Evolutionary conservation across 2,888 invertebrate genomes (phyloP), one percentile per base, ranked within the genome.

Genomic region (Lasioglossum oenotherae): DNA sequence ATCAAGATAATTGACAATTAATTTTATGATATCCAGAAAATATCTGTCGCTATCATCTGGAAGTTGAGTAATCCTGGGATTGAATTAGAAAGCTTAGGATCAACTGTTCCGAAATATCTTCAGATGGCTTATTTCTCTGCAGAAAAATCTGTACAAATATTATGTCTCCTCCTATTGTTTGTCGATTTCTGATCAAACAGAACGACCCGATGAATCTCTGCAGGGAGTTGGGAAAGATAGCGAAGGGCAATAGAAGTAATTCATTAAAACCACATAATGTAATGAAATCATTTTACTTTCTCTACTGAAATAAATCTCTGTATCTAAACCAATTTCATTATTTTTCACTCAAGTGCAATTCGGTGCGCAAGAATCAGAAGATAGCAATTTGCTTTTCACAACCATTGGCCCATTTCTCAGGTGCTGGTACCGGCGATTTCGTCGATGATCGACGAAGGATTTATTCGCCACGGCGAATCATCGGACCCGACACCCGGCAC

Each of bases 401-500:
- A 49, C 49, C 49, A 8, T 23, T 16, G 23, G 6, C 8, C 23
- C 49, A 23, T 49, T 49, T 23, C 2, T 8, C 23, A 23, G 23
- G 49, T 49, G 8, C 23, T 8, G 23, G 10, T 60, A 14, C n/a
- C n/a, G 27, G 27, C 60, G 60, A 27, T 60, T 60, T 49, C 35
- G 31, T 19, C 49, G 27, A 19, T 41, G 69, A 49, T 78, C 77
- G 44, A 69, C 38, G 35, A 16, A 67, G 16, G 69, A 78, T 49
- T 67, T 35, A 49, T 49, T 44, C 78, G 49, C 19, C 49, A 5
- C 71, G 49, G 49, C 10, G 71, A 78, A 78, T 78, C 69, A 78
- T 53, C 31, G 69, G 27, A 27, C 23, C 49, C n/a, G 67, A 10
- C 41, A 8, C 35, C n/a, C 35, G n/a, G 46, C 12, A 49, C 49